These are phyloP conservation scores for Chromobotia macracanthus DNA, from an alignment of 2,797 vertebrate species.

Conservation along the genomic window DNA sequence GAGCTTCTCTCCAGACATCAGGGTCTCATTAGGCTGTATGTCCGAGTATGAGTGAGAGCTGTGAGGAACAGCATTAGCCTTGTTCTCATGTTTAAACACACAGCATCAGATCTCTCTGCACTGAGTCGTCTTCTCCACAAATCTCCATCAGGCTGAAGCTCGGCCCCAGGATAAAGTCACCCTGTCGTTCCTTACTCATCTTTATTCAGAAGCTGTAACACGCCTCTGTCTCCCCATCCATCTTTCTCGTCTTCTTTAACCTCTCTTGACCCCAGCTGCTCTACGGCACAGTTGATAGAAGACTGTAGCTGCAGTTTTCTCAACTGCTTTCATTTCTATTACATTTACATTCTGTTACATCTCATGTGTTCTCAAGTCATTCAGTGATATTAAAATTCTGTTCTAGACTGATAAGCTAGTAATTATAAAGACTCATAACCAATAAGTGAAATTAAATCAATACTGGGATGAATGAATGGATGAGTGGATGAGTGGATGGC, in stretches of 20 bases:
- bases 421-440: too few relatives aligned
- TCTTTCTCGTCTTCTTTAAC: slow-evolving; percentile 1
- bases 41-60: slow-evolving; percentile 21
- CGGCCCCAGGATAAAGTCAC: slow-evolving; percentile 33
- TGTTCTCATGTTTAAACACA: slow-evolving; percentile 7
- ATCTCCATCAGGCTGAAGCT: slow-evolving; percentile 12
- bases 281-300: background rate
- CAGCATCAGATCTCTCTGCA: slow-evolving; percentile 16
- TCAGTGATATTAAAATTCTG: background rate
- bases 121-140: slow-evolving; percentile 31
- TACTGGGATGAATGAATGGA: background rate
- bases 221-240: background rate
- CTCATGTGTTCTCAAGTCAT: background rate
- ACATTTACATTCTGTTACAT: background rate
- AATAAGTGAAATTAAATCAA: too few relatives aligned
- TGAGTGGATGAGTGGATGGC: too few relatives aligned
- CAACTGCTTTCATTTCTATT: background rate
- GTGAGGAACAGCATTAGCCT: slow-evolving; percentile 26
- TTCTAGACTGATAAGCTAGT: background rate
- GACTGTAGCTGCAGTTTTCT: background rate
- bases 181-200: slow-evolving; percentile 8
- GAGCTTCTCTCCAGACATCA: slow-evolving; percentile 26
- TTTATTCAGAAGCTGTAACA: slow-evolving; percentile 11
- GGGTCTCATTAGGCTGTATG: slow-evolving; percentile 32
- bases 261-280: background rate